A percentile compares a stretch with the other conserved stretches of the same genome.
These are phyloP conservation scores for Chionis minor DNA, from an alignment of 2,113 vertebrate genomes.

Conservation along the genomic window DNA sequence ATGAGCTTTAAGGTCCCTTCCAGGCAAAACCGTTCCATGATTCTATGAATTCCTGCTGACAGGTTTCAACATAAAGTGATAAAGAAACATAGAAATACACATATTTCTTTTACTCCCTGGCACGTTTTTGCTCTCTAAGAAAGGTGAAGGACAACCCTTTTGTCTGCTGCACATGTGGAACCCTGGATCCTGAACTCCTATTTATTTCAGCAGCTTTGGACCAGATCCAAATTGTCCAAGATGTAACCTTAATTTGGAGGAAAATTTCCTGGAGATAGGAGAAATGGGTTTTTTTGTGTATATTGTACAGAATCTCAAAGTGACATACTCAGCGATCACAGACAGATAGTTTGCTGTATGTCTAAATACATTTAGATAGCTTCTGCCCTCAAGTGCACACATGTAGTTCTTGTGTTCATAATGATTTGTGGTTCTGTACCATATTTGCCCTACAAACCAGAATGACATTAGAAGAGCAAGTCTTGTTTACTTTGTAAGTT, in stretches of 20 bases:
- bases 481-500: background rate
- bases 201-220: background rate
- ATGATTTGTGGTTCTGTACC: background rate
- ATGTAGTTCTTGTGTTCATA: background rate
- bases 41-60: background rate
- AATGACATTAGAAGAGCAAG: background rate
- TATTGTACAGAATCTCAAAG: background rate
- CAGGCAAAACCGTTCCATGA: no score
- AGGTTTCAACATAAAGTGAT: background rate
- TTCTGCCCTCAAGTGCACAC: background rate
- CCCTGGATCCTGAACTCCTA: background rate
- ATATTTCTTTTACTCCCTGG: background rate
- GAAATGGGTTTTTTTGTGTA: fast-evolving
- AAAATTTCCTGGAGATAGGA: background rate
- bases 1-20: no score
- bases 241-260: background rate
- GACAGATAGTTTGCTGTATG: background rate
- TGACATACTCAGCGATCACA: background rate
- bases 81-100: background rate
- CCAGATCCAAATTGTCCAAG: background rate
- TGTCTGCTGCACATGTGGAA: background rate
- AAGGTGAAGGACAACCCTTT: background rate
- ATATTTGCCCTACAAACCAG: background rate
- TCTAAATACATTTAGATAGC: background rate
- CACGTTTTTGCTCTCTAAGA: background rate